Evolutionary conservation across 2,797 vertebrate species (phyloP).

Genomic region (Lepus oiostolus): DNA sequence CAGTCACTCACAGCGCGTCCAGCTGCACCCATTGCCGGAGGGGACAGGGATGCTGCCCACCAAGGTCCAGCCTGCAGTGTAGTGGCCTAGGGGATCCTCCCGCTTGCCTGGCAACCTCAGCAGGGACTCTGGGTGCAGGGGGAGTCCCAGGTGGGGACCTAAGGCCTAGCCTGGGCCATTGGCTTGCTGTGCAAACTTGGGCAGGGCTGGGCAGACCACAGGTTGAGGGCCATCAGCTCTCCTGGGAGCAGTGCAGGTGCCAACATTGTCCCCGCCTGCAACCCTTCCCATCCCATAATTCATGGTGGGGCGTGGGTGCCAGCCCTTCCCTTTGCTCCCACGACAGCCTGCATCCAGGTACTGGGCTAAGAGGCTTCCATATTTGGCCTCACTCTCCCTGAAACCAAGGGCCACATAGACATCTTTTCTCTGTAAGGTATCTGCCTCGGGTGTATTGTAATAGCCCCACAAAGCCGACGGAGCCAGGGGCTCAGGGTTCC

Average conservation of each 20-base stretch:
- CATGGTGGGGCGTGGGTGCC: background rate
- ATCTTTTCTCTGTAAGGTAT: no score
- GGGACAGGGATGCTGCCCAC: background rate
- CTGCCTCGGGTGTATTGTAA: no score
- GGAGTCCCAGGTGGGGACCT: background rate
- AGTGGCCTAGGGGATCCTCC: no score
- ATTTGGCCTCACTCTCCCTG: no score
- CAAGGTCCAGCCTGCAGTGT: background rate
- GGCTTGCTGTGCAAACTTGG: background rate
- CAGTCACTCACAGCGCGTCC: background rate
- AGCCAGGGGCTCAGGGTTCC: background rate
- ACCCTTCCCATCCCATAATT: background rate
- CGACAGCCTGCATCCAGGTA: background rate
- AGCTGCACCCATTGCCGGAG: background rate
- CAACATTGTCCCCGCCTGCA: background rate
- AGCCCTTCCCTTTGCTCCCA: background rate
- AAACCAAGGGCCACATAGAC: no score
- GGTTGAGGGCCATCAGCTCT: background rate
- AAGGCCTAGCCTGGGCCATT: background rate
- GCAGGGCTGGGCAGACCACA: background rate
- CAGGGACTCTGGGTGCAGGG: background rate
- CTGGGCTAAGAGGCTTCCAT: background rate
- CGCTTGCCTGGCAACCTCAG: background rate
- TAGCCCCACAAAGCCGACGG: background rate
- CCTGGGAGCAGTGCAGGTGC: background rate